Evolutionary conservation across 2,888 invertebrate genomes (phyloP), one percentile per base, ranked within the genome.

Genomic region (Schizotus pectinicornis): DNA sequence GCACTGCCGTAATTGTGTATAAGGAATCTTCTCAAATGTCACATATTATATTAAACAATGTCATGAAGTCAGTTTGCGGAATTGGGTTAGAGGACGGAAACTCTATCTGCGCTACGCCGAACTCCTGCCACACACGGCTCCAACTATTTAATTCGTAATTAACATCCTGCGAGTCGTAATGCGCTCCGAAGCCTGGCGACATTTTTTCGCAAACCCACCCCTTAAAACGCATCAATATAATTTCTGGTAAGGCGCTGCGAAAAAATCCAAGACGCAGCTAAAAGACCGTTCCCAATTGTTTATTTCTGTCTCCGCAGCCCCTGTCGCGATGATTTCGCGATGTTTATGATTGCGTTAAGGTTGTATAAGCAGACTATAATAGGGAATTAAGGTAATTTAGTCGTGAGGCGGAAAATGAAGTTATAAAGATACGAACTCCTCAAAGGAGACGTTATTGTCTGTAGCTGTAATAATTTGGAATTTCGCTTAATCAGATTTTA

Each of bases 331-430:
- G 39, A 60, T 71, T 70, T 67, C 68, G 67, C 68, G 67, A 68
- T 74, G 73, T 75, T 75, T 74, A 74, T 73, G 74, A 74, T 75
- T 75, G 65, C 71, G 75, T 76, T 73, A 74, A 57, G 63, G 65
- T 63, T 61, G 68, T 67, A 73, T 72, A 73, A 76, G 75, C 73
- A 74, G 71, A 68, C 72, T 68, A 68, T 72, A 72, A 72, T 70
- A 68, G 68, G 68, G 72, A 72, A 72, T 74, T 75, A 74, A 72
- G 71, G 73, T 76, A 76, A 77, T 77, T 77, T 74, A 68, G 73
- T 74, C 70, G 73, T 67, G 68, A 67, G 63, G 74, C 69, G 67
- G 71, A 73, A 76, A 77, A 77, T 74, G 73, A 75, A 76, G 74
- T 76, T 77, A 77, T 70, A 69, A 74, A 75, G 73, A 74, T 73